Percentiles rank a stretch among this genome's conserved stretches.
Conservation (phyloP, 2,113 vertebrate genomes). For the Mellivora capensis region DNA sequence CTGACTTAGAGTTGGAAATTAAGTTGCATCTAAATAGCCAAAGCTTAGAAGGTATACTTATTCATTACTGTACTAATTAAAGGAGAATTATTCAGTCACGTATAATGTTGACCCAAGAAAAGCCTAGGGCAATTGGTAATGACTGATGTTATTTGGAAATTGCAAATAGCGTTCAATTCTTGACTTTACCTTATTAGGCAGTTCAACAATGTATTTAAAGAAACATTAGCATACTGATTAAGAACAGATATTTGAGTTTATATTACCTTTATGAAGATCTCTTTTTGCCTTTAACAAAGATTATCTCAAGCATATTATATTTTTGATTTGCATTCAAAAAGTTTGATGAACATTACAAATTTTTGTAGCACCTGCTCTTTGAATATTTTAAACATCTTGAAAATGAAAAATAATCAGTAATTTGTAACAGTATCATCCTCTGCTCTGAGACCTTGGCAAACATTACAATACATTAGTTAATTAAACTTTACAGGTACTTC, state of each 20-base stretch:
- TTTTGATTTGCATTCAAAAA: constrained; percentile 55
- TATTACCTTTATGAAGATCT: constrained; percentile 52
- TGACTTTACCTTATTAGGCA: constrained; percentile 69
- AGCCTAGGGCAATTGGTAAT: constrained; percentile 68
- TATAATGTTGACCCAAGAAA: constrained; percentile 59
- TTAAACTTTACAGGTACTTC: background rate
- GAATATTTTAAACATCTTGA: constrained; percentile 35
- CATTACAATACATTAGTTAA: background rate
- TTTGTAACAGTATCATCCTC: background rate
- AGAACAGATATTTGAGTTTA: constrained; percentile 70
- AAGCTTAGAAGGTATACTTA: constrained; percentile 70
- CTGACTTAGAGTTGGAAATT: constrained; percentile 85
- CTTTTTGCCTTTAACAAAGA: constrained; percentile 58
- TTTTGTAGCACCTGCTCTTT: background rate
- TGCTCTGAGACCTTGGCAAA: background rate
- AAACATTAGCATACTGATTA: constrained; percentile 62
- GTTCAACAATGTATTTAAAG: constrained; percentile 69
- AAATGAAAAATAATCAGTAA: background rate
- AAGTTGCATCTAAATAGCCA: constrained; percentile 80
- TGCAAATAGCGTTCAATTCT: constrained; percentile 61
- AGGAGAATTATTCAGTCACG: constrained; percentile 74
- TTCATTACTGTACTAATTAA: constrained; percentile 78
- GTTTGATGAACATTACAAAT: constrained; percentile 27
- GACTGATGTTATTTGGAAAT: constrained; percentile 74
- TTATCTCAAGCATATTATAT: constrained; percentile 49